Conservation (phyloP, 2,113 vertebrate genomes). For the Tachuris rubrigastra region DNA sequence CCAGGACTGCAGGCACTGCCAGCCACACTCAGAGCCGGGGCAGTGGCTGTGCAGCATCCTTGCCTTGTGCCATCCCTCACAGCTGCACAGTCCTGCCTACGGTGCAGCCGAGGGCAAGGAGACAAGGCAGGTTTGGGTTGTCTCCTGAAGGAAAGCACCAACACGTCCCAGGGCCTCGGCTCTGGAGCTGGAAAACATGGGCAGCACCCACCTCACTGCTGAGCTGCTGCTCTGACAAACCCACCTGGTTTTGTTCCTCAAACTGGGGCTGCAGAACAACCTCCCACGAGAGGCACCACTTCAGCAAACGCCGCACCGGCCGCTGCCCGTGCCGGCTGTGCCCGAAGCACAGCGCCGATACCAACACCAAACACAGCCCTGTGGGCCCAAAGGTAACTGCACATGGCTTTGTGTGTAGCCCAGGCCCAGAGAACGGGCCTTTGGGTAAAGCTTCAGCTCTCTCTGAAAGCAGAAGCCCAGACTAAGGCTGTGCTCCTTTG, state of each 20-base stretch:
- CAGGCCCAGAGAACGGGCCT: not conserved
- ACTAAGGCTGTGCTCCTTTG: not conserved
- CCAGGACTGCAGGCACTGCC: not conserved
- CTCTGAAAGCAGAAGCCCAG: not conserved
- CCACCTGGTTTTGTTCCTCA: too few species aligned
- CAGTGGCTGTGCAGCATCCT: fast-evolving
- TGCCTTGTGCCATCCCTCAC: fast-evolving
- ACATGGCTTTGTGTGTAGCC: fast-evolving
- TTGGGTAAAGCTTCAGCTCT: not conserved
- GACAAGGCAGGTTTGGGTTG: not conserved
- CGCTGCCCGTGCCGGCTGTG: fast-evolving
- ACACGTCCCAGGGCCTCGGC: fast-evolving
- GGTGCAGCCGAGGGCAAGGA: not conserved
- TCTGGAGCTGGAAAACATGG: fast-evolving
- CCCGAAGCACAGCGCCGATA: not conserved
- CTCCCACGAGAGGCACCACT: not conserved
- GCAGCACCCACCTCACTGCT: not conserved
- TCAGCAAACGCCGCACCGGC: not conserved
- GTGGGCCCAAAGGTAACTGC: fast-evolving
- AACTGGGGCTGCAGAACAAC: not conserved
- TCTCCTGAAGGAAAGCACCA: not conserved
- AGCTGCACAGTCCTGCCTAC: fast-evolving
- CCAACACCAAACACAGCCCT: not conserved
- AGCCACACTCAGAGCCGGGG: not conserved
- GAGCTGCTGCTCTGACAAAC: not conserved